Percentiles rank a stretch among this genome's conserved stretches.
Evolutionary conservation across 2,113 vertebrate species (phyloP).

Genomic region (Ammospiza nelsoni): DNA sequence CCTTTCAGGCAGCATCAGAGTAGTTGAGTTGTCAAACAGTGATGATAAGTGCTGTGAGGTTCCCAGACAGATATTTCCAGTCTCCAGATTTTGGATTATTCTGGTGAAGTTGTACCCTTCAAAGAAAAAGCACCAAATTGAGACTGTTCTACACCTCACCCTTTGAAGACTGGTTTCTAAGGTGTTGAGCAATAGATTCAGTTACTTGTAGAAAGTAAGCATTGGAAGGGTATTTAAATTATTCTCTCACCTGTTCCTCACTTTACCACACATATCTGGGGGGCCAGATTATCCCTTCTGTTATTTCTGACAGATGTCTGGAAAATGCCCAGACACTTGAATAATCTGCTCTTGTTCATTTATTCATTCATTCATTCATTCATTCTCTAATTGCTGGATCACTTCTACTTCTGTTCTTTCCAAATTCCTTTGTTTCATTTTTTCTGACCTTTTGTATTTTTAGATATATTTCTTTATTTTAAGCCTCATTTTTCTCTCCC

Average conservation of each 20-base stretch:
- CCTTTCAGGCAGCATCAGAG: background rate
- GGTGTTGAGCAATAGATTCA: background rate
- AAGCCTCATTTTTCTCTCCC: background rate
- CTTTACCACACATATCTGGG: background rate
- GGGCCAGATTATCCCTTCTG: fast-evolving
- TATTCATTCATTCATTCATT: background rate
- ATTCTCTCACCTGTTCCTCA: background rate
- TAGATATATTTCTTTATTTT: background rate
- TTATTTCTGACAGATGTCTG: background rate
- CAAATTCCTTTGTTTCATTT: background rate
- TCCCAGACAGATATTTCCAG: background rate
- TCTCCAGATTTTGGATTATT: background rate
- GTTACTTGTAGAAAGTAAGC: background rate
- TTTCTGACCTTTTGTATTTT: background rate
- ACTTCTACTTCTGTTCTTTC: background rate
- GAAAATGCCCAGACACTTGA: background rate
- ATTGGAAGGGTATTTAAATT: background rate
- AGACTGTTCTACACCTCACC: background rate
- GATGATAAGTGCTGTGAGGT: background rate
- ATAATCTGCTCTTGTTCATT: background rate
- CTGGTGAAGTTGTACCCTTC: background rate
- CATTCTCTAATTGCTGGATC: background rate
- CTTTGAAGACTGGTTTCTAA: background rate
- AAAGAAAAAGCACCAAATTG: background rate
- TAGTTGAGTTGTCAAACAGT: background rate